A percentile compares a stretch with the other conserved stretches of the same genome.
Evolutionary conservation across 2,797 vertebrate species (phyloP).

Genomic region (Ctenosaura bakeri): DNA sequence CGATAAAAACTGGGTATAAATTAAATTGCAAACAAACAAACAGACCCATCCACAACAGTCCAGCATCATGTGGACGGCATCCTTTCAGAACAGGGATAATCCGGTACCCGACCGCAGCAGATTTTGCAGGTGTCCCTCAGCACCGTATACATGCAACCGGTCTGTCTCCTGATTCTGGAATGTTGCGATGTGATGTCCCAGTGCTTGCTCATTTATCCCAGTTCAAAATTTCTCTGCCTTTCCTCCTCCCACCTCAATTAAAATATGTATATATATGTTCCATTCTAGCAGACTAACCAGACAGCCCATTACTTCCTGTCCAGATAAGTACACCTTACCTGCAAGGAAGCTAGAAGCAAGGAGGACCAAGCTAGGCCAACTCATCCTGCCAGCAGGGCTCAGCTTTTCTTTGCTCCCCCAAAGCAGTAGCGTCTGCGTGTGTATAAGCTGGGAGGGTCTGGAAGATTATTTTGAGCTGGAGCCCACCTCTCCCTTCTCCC

Average conservation of each 20-base stretch:
- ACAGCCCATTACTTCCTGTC: too few species aligned
- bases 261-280: background rate
- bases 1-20: background rate
- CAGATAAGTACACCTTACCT: conserved; percentile 57
- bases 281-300: rapidly evolving
- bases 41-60: too few species aligned
- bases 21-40: background rate
- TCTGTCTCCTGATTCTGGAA: background rate
- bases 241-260: background rate
- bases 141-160: background rate
- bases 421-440: background rate
- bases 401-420: background rate
- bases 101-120: too few species aligned
- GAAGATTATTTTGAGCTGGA: conserved; percentile 40
- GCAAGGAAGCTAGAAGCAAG: conserved; percentile 59
- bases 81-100: too few species aligned
- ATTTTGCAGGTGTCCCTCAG: too few species aligned
- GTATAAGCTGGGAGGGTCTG: background rate
- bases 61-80: too few species aligned
- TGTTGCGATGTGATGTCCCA: background rate
- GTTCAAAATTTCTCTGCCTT: too few species aligned
- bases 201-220: background rate
- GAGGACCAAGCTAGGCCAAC: conserved; percentile 17
- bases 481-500: background rate
- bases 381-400: conserved; percentile 62